A percentile compares a stretch with the other conserved stretches of the same genome.
These are phyloP conservation scores for Chunga burmeisteri DNA, from an alignment of 2,113 vertebrate genomes.

Conservation along the genomic window DNA sequence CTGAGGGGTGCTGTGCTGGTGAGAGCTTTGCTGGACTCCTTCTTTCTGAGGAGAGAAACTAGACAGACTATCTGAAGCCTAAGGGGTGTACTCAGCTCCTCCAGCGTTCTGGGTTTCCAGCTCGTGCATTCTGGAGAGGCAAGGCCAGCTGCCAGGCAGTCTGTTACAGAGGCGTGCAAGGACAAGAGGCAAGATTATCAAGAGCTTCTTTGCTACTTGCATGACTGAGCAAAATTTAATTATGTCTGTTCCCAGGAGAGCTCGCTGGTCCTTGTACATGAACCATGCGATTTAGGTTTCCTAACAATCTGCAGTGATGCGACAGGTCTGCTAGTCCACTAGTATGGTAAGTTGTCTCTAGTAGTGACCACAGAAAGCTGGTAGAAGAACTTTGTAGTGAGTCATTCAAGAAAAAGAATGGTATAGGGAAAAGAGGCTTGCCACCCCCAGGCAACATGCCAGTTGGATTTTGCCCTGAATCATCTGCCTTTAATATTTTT, in stretches of 20 bases:
- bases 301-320: neutral
- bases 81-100: neutral
- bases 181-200: neutral
- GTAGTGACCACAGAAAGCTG: neutral
- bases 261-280: neutral
- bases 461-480: neutral
- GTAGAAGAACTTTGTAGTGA: neutral
- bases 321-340: neutral
- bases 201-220: neutral
- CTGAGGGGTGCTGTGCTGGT: neutral
- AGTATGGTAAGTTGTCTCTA: neutral
- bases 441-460: neutral
- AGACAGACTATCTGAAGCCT: neutral
- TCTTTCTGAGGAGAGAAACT: neutral
- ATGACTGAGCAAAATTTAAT: neutral
- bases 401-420: neutral
- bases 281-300: neutral
- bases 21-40: neutral
- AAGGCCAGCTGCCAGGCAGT: neutral
- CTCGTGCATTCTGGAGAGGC: neutral
- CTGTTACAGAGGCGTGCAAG: neutral
- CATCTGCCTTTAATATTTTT: neutral
- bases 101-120: neutral
- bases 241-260: neutral
- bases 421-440: neutral